phyloP scores from a whole-genome alignment of 2,113 vertebrate genomes.

The Galeopterus variegatus region DNA sequence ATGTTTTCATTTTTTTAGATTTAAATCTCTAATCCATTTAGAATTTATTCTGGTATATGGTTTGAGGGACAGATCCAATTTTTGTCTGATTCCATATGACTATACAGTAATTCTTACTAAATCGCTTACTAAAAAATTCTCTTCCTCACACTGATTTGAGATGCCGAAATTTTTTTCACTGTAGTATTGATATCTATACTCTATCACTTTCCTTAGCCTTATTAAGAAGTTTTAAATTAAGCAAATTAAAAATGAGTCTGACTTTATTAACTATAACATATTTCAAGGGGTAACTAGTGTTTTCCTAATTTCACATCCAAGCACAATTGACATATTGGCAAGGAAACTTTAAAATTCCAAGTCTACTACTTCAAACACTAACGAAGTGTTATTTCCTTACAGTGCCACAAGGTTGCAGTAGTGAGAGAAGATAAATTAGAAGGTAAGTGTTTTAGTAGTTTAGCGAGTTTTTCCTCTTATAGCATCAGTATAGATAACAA shows the following conservation, averaged over 20 bases:
- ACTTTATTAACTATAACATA: slow-evolving; percentile 52
- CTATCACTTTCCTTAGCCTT: slow-evolving; percentile 42
- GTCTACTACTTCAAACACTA: slow-evolving; percentile 1
- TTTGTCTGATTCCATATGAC: slow-evolving; percentile 49
- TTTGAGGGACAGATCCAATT: neutral
- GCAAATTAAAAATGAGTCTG: slow-evolving; percentile 64
- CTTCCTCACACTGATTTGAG: neutral
- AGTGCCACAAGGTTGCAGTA: slow-evolving; percentile 97
- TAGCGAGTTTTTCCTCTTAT: slow-evolving; percentile 67
- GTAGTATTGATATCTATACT: neutral
- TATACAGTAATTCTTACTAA: slow-evolving; percentile 27
- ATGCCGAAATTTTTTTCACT: slow-evolving; percentile 13
- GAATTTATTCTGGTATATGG: neutral
- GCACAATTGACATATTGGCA: neutral
- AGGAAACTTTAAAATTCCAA: neutral
- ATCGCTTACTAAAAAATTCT: slow-evolving; percentile 8
- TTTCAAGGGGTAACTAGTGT: slow-evolving; percentile 37
- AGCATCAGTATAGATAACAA: slow-evolving; percentile 63
- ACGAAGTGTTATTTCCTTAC: slow-evolving; percentile 82
- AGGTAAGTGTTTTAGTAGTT: slow-evolving; percentile 88
- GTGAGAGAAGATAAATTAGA: slow-evolving; percentile 97
- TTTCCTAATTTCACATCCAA: neutral
- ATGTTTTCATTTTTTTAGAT: slow-evolving; percentile 43
- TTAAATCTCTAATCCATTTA: slow-evolving; percentile 39
- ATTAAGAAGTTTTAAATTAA: slow-evolving; percentile 58